Conservation (phyloP, 2,797 vertebrate species). For the Phalanger gymnotis region DNA sequence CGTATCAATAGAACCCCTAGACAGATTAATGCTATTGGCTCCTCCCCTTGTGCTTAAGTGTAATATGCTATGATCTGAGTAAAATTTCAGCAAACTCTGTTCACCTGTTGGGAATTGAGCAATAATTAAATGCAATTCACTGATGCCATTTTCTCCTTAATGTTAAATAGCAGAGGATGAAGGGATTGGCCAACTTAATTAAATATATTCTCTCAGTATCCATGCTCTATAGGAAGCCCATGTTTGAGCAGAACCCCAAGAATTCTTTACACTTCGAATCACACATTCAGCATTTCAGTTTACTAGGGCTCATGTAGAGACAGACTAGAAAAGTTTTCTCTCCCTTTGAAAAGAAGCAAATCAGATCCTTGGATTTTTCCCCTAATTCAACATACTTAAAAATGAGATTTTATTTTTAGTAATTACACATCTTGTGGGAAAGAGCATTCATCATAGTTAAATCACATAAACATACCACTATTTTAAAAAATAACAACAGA, state of each 20-base stretch:
- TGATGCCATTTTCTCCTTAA: constrained; percentile 31
- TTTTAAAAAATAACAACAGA: background rate
- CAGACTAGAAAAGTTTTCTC: background rate
- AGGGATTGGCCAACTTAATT: background rate
- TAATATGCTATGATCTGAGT: background rate
- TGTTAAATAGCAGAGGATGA: background rate
- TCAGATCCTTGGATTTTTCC: background rate
- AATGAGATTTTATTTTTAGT: background rate
- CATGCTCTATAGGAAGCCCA: background rate
- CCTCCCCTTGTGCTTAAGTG: background rate
- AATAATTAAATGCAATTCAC: constrained; percentile 33
- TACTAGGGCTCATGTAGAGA: background rate
- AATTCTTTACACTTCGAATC: background rate
- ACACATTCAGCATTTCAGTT: background rate
- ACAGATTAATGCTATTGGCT: background rate
- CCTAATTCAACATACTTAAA: background rate
- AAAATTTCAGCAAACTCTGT: constrained; percentile 23
- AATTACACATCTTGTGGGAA: background rate
- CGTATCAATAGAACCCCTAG: background rate
- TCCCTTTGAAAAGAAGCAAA: background rate
- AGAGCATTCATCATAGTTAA: background rate
- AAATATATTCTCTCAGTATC: background rate
- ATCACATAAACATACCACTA: background rate
- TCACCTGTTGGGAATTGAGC: constrained; percentile 35
- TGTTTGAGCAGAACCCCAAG: background rate